Base-by-base conservation (phyloP, 2,797 vertebrate species). In the Gastrophryne carolinensis region DNA sequence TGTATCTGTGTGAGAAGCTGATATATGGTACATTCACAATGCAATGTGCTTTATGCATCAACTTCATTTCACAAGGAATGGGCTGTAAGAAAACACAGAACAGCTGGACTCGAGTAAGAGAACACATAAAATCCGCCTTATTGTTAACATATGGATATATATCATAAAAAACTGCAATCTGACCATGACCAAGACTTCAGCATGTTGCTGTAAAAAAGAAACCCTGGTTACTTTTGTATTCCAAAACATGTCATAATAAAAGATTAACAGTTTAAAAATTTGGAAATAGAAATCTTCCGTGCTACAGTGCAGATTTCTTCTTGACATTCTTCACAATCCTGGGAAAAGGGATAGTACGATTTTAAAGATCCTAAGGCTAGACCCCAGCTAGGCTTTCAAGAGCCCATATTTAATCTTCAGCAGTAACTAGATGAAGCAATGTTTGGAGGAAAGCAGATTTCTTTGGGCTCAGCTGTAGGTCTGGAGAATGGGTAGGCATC, bases 121-220 rank as follows among this genome's bases (percentile, higher is more conserved):
- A 80, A 79, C 27, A 8, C 81, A 79, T 81, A 78, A 81, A 83
- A 82, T 64, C 52, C 76, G 82, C 82, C 29, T 89, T 87, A 87
- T 87, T 87, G 83, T 80, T 86, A 89, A 83, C 88, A 87, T 79
- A 70, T 89, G 87, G 80, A 81, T 69, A 52, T 17, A 78, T 77
- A 73, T 50, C 78, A 81, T 66, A 72, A 83, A 56, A n/a, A 24
- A 79, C 79, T 23, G 81, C 72, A 6, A 1, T 78, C 4, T 61
- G 78, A 81, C 79, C 81, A 44, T 73, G 81, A 65, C 15, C 80
- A 60, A 19, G 81, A 80, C 72, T 82, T 26, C 66, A 81, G 75
- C 84, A 53, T 57, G 52, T 24, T 75, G 80, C 79, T 66, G 70
- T 80, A 82, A 61, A 57, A 83, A 79, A 73, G 37, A 72, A 81